Percentiles rank a stretch among this genome's conserved stretches.
phyloP scores from a whole-genome alignment of 2,113 vertebrate species.

The Pseudopipra pipra region DNA sequence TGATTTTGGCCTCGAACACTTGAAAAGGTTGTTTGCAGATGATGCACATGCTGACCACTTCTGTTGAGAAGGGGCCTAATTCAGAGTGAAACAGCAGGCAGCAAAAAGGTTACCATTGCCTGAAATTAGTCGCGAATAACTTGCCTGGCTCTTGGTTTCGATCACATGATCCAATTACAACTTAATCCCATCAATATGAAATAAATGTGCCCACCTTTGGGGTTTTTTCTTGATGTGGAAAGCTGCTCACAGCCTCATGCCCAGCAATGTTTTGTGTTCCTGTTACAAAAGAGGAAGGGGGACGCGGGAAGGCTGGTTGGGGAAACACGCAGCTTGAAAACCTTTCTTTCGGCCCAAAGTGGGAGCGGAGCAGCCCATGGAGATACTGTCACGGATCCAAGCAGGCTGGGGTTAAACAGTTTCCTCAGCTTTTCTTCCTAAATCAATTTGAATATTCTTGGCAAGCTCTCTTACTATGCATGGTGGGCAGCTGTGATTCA shows the following conservation, averaged over 20 bases:
- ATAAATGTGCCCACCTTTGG: neutral
- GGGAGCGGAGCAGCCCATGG: constrained; percentile 27
- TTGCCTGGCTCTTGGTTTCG: neutral
- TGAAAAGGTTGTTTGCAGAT: neutral
- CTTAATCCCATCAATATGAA: neutral
- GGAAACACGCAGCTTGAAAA: neutral
- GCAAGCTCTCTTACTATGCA: constrained; percentile 48
- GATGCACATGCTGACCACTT: neutral
- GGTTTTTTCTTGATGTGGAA: neutral
- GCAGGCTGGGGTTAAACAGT: constrained; percentile 47
- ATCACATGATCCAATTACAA: neutral
- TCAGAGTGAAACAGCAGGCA: neutral
- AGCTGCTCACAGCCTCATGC: neutral
- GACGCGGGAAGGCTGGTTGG: neutral
- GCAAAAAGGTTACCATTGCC: neutral
- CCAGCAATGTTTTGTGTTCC: neutral
- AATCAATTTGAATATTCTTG: constrained; percentile 66
- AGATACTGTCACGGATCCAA: constrained; percentile 48
- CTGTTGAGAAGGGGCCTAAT: neutral
- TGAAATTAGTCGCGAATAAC: neutral
- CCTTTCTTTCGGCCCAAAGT: neutral
- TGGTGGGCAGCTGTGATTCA: constrained; percentile 72
- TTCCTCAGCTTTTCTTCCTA: constrained; percentile 69
- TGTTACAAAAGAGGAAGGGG: neutral
- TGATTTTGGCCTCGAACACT: neutral